phyloP scores from a whole-genome alignment of 2,797 vertebrate genomes.

The Xenops minutus region DNA sequence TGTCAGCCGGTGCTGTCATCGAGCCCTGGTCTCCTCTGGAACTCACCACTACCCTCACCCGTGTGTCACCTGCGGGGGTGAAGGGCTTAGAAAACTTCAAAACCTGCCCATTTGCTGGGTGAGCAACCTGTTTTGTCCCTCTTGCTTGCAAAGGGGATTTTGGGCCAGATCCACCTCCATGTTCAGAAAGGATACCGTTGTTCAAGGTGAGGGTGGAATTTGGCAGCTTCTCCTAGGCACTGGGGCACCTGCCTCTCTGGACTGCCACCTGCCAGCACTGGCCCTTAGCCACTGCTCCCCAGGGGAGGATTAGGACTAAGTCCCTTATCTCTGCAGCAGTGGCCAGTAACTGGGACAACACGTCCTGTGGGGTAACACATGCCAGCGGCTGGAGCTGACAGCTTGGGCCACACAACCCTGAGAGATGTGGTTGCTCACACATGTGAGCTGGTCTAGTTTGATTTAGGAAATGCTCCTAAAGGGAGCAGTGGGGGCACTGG shows the following conservation, averaged over 20 bases:
- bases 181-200: not conserved
- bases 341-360: rapidly evolving
- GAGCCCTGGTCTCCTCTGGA: not conserved
- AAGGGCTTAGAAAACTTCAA: not conserved
- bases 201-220: not conserved
- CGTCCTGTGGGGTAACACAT: rapidly evolving
- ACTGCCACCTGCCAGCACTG: not conserved
- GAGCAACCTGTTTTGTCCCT: not conserved
- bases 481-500: not conserved
- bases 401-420: rapidly evolving
- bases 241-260: not conserved
- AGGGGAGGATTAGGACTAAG: not conserved
- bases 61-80: rapidly evolving
- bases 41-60: rapidly evolving
- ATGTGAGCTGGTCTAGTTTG: not conserved
- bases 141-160: not conserved
- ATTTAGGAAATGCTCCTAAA: not conserved
- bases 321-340: not conserved
- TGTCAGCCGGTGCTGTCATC: not conserved
- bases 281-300: not conserved
- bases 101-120: not conserved
- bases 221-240: not conserved
- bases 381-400: rapidly evolving
- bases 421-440: not conserved
- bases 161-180: not conserved